phyloP scores from a whole-genome alignment of 2,113 vertebrate species.

The Telmatochromis brichardi region DNA sequence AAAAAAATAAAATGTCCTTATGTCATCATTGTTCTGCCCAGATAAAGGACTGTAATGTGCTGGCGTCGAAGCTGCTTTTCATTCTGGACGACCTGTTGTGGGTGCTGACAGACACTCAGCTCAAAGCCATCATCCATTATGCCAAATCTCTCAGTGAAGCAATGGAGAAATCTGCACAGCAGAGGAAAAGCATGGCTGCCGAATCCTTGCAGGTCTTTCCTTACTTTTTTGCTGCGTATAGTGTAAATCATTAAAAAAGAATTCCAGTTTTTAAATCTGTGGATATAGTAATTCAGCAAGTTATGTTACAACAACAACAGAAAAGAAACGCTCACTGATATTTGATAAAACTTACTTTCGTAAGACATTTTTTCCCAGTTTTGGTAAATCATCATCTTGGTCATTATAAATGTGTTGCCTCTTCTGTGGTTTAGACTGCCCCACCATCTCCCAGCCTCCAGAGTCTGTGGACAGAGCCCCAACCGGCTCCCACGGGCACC shows the following conservation, averaged over 20 bases:
- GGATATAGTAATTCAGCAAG: background rate
- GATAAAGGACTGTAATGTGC: constrained; percentile 95
- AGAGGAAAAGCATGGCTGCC: constrained; percentile 82
- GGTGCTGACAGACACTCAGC: constrained; percentile 96
- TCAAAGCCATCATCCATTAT: constrained; percentile 96
- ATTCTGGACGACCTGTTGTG: constrained; percentile 94
- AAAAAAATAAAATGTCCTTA: background rate
- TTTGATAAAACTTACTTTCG: background rate
- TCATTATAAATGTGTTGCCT: background rate
- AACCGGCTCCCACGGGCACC: constrained; percentile 61
- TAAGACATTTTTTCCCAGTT: background rate
- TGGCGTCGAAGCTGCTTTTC: constrained; percentile 93
- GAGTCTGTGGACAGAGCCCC: constrained; percentile 79
- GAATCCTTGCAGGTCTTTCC: constrained; percentile 67
- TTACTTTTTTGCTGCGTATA: background rate
- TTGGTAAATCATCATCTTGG: background rate
- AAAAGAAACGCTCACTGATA: background rate
- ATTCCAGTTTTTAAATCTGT: background rate
- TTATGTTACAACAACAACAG: background rate
- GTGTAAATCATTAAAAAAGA: background rate
- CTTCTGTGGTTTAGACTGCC: constrained; percentile 71
- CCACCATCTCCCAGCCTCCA: constrained; percentile 81
- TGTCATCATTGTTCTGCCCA: constrained; percentile 33
- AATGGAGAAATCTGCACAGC: constrained; percentile 92
- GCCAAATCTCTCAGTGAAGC: constrained; percentile 93